A percentile compares a stretch with the other conserved stretches of the same genome.
These are phyloP conservation scores for Brachionus calyciflorus DNA, from an alignment of 1,140 invertebrate genomes.

Conservation along the genomic window DNA sequence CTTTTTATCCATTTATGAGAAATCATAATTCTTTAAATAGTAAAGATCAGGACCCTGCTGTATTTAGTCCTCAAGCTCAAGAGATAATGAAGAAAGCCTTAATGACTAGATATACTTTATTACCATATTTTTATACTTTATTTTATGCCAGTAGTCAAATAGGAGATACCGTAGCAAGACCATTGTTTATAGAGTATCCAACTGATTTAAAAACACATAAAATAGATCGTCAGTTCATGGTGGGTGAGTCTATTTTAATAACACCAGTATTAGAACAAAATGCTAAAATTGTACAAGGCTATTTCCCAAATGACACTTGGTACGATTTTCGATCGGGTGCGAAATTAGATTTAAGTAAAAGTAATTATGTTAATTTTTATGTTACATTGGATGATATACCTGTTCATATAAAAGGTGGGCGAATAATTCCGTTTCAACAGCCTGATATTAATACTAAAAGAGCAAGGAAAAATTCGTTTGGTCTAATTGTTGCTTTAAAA, in stretches of 20 bases:
- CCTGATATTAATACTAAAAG: constrained; percentile 66
- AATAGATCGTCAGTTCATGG: constrained; percentile 74
- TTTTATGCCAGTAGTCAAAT: constrained; percentile 13
- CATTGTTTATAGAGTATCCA: constrained; percentile 66
- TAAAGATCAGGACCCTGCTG: constrained; percentile 54
- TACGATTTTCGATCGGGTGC: constrained; percentile 68
- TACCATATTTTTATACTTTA: constrained; percentile 75
- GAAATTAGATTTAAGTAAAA: constrained; percentile 42
- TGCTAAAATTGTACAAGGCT: constrained; percentile 62
- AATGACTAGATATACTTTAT: constrained; percentile 68
- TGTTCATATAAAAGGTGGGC: constrained; percentile 70
- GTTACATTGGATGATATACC: constrained; percentile 69
- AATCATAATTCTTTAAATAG: constrained; percentile 54
- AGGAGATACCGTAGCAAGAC: constrained; percentile 73
- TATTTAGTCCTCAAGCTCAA: constrained; percentile 47
- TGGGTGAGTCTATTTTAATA: constrained; percentile 72
- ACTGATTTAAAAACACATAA: constrained; percentile 66
- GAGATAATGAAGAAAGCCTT: constrained; percentile 64
- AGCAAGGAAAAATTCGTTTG: background rate
- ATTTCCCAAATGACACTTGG: constrained; percentile 72
- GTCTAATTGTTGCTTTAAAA: background rate
- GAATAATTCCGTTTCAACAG: constrained; percentile 70
- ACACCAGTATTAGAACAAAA: constrained; percentile 68
- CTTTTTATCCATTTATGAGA: constrained; percentile 66
- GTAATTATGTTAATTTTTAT: constrained; percentile 61